Base-by-base conservation (phyloP, 2,888 invertebrate species). In the Osmoderma eremita region DNA sequence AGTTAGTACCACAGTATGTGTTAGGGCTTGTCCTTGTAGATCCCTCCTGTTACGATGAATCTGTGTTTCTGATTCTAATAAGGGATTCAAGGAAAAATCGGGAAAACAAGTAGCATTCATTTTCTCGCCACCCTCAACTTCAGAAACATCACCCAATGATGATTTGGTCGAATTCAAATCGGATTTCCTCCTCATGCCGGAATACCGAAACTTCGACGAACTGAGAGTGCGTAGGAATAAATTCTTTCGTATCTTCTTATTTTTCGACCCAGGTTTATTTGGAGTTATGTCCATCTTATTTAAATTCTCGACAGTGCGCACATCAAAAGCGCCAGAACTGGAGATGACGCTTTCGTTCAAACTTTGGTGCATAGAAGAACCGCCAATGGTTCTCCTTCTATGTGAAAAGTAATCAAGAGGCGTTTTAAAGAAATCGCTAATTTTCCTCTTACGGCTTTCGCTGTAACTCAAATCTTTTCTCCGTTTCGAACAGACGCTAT, bases 1-100 rank as follows among this genome's bases (percentile, higher is more conserved):
- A 81, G 81, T 82, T 81, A 82, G 82, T 82, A 82, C 81, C 81
- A 76, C 78, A 76, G 77, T 72, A 76, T 79, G 75, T 78, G 77
- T 73, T 72, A 77, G 75, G 73, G 79, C 73, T 74, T 76, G 75
- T 75, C 78, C 77, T 72, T 77, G 75, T 70, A 76, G 71, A 56
- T 79, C 77, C 77, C 20, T 67, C 71, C 70, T 70, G 62, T 66
- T 70, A 69, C 73, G 70, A 73, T 76, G 75, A 74, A 75, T 75
- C 75, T 67, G 73, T 67, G 69, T 65, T 68, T 75, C 75, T 67
- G 49, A 58, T 20, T 63, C 63, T 65, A 69, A 66, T 50, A 67
- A 41, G 54, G 79, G 77, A 76, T 75, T 74, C 12, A 77, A 66
- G 78, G 80, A 80, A 70, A 81, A 77, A 68, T 80, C 80, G 30